Base-by-base conservation (phyloP, 2,113 vertebrate genomes). In the Phoxinus phoxinus region DNA sequence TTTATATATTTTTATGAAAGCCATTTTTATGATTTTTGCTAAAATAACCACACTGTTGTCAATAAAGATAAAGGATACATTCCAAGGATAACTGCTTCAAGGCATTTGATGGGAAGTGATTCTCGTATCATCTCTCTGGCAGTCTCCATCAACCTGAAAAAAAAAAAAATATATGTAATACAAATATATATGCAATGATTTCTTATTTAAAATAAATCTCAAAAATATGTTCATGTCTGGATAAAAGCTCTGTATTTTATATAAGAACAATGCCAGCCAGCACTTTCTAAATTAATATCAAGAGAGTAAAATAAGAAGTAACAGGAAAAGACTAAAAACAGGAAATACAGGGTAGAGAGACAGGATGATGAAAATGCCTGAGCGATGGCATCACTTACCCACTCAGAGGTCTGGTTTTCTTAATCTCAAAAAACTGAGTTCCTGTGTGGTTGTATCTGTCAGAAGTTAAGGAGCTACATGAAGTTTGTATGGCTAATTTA, bases 371-470 rank as follows among this genome's bases (percentile, higher is more conserved):
- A 48, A 72, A 30, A 73, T 85, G 25, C 11, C 63, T 58, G n/a
- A 53, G 63, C 15, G 17, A 46, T 27, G 72, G 44, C 84, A 27
- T 58, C 59, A 92, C 97, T 96, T 92, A 99, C 98, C 97, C 97
- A 88, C 96, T 97, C 44, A 99, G 92, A 37, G 98, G 98, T 90
- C 98, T 96, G 87, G 93, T 96, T 95, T 99, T 99, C 92, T 97
- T 97, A 90, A 99, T 97, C 92, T 99, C 98, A 61, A 99, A 99
- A 95, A 99, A 99, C 92, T 99, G 98, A 23, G 97, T 99, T 92
- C 98, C 98, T 0, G 98, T 99, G 88, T 99, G 98, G 94, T 99
- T 99, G 92, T 99, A 99, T 96, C 98, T 99, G 95, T 85, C 1
- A 78, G 87, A 86, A 87, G 92, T 95, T 93, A 96, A 94, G 93